phyloP scores from a whole-genome alignment of 2,888 invertebrate species.

The Octonoba sinensis region DNA sequence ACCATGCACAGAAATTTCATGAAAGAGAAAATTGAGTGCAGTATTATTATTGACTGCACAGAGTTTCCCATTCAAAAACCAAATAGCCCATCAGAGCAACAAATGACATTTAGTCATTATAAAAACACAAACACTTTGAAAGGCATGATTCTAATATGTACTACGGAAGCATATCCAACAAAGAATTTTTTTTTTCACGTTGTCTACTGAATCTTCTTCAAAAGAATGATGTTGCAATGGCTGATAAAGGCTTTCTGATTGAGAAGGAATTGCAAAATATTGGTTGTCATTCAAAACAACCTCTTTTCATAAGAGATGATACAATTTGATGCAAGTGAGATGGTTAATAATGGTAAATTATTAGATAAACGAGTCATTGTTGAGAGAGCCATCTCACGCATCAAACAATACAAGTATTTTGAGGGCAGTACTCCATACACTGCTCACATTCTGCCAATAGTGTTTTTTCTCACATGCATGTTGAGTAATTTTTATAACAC shows the following conservation, averaged over 20 bases:
- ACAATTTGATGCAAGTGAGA: background rate
- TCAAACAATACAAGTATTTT: background rate
- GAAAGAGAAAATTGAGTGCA: background rate
- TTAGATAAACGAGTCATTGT: background rate
- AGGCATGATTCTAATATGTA: slow-evolving; percentile 8
- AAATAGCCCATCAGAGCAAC: background rate
- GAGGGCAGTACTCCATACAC: background rate
- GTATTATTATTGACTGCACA: slow-evolving; percentile 11
- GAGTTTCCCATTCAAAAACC: slow-evolving; percentile 15
- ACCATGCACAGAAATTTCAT: no score
- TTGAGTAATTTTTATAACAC: no score
- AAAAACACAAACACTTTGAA: background rate
- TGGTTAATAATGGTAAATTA: background rate
- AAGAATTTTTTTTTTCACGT: slow-evolving; percentile 4
- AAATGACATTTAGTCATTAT: background rate
- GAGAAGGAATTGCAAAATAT: background rate
- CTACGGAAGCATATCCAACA: slow-evolving; percentile 12
- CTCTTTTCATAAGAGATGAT: slow-evolving; percentile 1
- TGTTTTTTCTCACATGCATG: no score
- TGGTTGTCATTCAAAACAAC: background rate
- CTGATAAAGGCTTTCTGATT: slow-evolving; percentile 6
- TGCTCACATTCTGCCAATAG: background rate
- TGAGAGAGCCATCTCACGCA: background rate
- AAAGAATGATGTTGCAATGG: slow-evolving; percentile 7
- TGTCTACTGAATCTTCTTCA: background rate